Evolutionary conservation across 2,797 vertebrate species (phyloP), one percentile per base, ranked within the genome.

Genomic region (Fringilla coelebs): DNA sequence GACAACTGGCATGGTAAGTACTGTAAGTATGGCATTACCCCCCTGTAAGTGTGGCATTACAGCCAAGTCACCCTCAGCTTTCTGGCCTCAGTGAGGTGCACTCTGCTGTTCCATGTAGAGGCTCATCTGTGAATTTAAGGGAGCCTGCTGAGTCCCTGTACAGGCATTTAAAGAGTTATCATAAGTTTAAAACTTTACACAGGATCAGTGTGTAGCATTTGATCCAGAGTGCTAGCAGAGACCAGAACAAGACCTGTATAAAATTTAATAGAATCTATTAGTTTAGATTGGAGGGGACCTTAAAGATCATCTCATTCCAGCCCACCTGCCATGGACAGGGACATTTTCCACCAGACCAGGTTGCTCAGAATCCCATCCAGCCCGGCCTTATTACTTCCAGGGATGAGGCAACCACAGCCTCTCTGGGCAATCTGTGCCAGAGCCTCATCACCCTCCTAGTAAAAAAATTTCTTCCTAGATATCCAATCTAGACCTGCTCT

Each of bases 381-480:
- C 15, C 15, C 26, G 40, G 26, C 18, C 21, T 61, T 61, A 9
- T 1, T 16, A 18, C 4, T 55, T 25, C 16, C 62, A 82, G 55
- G 32, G 18, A 25, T 17, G 26, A 19, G 4, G 1, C 26, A 68
- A 0, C 3, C 41, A 68, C 15, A 74, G 0, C 1, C 36, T 13
- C 55, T 49, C 41, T 49, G 32, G 28, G 4, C 1, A 75, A 17
- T 16, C 3, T 62, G 22, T 55, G 5, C 19, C 49, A 55, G 7
- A 1, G 3, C 5, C 17, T 29, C 32, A 49, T 0, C 13, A 36
- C 4, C 1, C 13, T 15, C 13, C 63, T 2, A 38, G 48, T 10
- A 38, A 63, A 36, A 20, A 25, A 51, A 13, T 20, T 21, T 57
- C 3, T 38, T 31, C 38, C 9, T 49, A 34, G 15, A 17, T 36